phyloP scores from a whole-genome alignment of 2,888 invertebrate species.

The Theodoxus fluviatilis region DNA sequence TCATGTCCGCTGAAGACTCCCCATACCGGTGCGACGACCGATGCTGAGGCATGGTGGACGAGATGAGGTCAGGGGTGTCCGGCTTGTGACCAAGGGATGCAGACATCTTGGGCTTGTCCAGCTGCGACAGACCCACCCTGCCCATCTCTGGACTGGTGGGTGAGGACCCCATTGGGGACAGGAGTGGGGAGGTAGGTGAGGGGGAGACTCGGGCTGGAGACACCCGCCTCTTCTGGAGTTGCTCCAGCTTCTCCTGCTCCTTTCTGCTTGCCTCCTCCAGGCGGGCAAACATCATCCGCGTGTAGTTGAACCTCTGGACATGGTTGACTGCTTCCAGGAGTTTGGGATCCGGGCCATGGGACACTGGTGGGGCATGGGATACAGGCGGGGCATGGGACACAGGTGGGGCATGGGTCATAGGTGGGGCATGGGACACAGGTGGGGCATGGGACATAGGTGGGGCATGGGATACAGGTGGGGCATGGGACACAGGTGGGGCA shows the following conservation, averaged over 20 bases:
- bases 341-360: conserved; percentile 29
- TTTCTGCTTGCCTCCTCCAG: conserved; percentile 55
- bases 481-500: not conserved
- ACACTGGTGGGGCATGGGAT: not conserved
- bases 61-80: too few species aligned
- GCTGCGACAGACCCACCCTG: not conserved
- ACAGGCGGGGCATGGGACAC: not conserved
- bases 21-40: too few species aligned
- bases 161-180: conserved; percentile 44
- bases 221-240: conserved; percentile 32
- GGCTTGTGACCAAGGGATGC: too few species aligned
- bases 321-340: conserved; percentile 52
- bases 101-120: not conserved
- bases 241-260: conserved; percentile 36
- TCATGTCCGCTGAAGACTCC: too few species aligned
- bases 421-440: not conserved
- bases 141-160: conserved; percentile 35
- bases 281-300: conserved; percentile 61
- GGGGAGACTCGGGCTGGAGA: conserved; percentile 37
- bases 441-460: not conserved
- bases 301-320: conserved; percentile 61
- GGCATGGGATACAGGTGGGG: too few species aligned
- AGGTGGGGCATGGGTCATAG: not conserved
- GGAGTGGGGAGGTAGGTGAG: conserved; percentile 39
- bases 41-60: too few species aligned